Evolutionary conservation across 2,888 invertebrate species (phyloP), one percentile per base, ranked within the genome.

Genomic region (Frankliniella fusca): DNA sequence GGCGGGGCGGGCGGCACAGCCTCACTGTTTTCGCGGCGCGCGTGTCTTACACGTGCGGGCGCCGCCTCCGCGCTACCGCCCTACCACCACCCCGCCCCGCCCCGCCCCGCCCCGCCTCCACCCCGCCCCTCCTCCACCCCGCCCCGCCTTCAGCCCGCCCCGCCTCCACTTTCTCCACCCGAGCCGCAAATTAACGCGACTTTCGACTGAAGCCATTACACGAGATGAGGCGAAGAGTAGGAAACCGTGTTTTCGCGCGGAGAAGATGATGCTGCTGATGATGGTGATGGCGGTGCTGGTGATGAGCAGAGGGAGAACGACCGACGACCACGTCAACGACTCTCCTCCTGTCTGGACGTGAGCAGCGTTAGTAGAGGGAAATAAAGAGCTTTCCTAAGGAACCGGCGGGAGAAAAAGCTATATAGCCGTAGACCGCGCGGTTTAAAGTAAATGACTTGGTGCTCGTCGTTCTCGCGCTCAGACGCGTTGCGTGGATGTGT

Each of bases 121-220:
- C 38, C 38, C 38, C 38, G 3, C 3, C 38, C 38, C 38, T 5
- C 3, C 38, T 5, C 38, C 38, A 5, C 38, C 38, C 38, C 54
- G 54, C 54, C 18, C 54, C 54, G 38, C 38, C 38, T n/a, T n/a
- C 38, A 2, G 38, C 38, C 38, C 65, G 65, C 65, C n/a, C n/a
- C 65, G 65, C 23, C 70, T 7, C 70, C 70, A 23, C 70, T 23
- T 23, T 27, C 12, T 3, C 70, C 70, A 23, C 23, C 70, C n/a
- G n/a, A 18, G 70, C 70, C 70, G 70, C 70, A 76, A 76, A 76
- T 76, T 76, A 76, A 76, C 70, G 70, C 70, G 70, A 76, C 70
- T 76, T 76, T 76, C 70, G 70, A 76, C 70, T 76, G 70, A 76
- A 76, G 70, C 70, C 70, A 76, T 76, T 76, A 76, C 70, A 76